These are phyloP conservation scores for Mastomys natalensis DNA, from an alignment of 2,113 vertebrate genomes.

Conservation along the genomic window DNA sequence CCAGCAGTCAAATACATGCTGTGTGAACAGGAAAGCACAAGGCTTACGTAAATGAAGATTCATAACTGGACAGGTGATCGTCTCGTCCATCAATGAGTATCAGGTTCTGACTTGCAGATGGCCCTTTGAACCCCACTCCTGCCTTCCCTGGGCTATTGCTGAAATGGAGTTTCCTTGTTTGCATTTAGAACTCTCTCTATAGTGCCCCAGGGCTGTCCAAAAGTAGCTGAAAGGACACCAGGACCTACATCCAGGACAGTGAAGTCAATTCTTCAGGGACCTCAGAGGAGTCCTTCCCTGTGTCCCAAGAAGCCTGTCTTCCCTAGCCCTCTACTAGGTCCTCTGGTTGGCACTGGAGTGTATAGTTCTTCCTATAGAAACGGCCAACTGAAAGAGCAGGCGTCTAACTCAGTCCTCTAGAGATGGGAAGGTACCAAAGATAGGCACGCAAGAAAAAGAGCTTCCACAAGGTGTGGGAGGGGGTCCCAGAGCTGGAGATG, in stretches of 20 bases:
- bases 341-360: neutral
- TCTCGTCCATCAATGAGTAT: neutral
- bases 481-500: neutral
- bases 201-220: neutral
- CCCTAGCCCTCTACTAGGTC: neutral
- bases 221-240: neutral
- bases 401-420: neutral
- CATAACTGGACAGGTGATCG: neutral
- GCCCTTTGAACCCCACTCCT: neutral
- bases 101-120: neutral
- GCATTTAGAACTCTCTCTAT: neutral
- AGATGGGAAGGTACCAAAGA: neutral
- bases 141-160: neutral
- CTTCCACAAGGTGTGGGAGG: neutral
- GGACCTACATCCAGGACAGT: neutral
- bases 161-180: neutral
- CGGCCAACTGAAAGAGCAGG: neutral
- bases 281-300: neutral
- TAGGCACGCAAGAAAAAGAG: neutral
- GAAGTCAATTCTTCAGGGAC: neutral
- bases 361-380: neutral
- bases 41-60: too few species aligned
- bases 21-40: neutral
- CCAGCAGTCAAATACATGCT: accelerated
- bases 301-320: neutral